A percentile compares a stretch with the other conserved stretches of the same genome.
phyloP scores from a whole-genome alignment of 2,888 invertebrate genomes.

The Sisyra nigra region DNA sequence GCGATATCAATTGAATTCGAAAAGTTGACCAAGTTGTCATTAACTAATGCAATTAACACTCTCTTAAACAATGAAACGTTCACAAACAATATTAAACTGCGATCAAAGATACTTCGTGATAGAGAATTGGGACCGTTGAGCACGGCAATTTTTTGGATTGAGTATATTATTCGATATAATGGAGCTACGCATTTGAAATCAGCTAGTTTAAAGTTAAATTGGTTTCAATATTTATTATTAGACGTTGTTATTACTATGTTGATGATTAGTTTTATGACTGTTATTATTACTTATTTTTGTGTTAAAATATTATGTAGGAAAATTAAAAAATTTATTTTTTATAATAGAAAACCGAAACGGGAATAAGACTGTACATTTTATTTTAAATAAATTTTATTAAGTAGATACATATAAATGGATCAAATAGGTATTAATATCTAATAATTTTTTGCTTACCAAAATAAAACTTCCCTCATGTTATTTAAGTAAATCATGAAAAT shows the following conservation, averaged over 20 bases:
- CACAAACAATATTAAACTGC: conserved; percentile 8
- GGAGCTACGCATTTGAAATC: conserved; percentile 13
- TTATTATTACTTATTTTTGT: not conserved
- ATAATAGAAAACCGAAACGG: no score
- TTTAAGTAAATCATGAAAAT: no score
- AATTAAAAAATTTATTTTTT: no score
- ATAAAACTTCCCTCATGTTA: no score
- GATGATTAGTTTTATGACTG: no score
- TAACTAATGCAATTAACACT: conserved; percentile 24
- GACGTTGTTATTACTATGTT: not conserved
- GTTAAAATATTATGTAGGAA: no score
- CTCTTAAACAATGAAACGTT: conserved; percentile 22
- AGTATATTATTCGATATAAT: conserved; percentile 13
- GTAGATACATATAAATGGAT: no score
- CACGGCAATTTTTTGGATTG: conserved; percentile 14
- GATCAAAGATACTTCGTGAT: conserved; percentile 12
- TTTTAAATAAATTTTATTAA: no score
- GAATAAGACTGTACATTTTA: no score
- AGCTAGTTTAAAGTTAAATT: not conserved
- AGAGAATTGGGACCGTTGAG: conserved; percentile 12
- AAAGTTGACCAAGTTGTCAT: conserved; percentile 24
- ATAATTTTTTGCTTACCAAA: no score
- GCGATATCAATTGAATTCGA: conserved; percentile 24
- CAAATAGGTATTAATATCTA: no score
- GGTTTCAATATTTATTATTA: conserved; percentile 1